A percentile compares a stretch with the other conserved stretches of the same genome.
Conservation (phyloP, 2,888 invertebrate genomes). For the Perdita meconis region DNA sequence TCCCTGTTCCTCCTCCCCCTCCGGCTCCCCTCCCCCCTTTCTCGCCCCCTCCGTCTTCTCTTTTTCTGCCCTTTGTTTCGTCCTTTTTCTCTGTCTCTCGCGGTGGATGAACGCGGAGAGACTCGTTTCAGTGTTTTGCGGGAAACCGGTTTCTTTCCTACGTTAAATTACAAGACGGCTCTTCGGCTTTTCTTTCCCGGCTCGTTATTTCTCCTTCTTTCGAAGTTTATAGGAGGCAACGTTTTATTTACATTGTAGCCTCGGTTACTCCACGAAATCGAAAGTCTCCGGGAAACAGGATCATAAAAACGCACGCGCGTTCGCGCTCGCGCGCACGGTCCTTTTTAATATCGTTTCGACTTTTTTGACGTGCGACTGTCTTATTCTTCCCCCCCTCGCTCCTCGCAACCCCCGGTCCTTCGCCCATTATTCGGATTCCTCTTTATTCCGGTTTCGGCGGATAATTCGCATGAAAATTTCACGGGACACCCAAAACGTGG, state of each 20-base stretch:
- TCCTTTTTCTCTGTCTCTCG: slow-evolving; percentile 22
- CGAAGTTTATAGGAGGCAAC: slow-evolving; percentile 51
- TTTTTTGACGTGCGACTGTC: slow-evolving; percentile 37
- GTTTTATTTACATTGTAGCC: slow-evolving; percentile 58
- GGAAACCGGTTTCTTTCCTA: slow-evolving; percentile 80
- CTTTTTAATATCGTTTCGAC: slow-evolving; percentile 39
- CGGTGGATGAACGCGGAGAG: slow-evolving; percentile 51
- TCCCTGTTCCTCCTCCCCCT: background rate
- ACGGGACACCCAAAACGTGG: slow-evolving; percentile 32
- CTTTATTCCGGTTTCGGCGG: slow-evolving; percentile 28
- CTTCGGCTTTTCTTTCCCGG: slow-evolving; percentile 70
- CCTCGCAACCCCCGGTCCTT: background rate
- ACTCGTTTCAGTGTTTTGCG: slow-evolving; percentile 75
- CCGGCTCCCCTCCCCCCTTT: background rate
- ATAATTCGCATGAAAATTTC: slow-evolving; percentile 40
- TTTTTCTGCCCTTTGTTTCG: slow-evolving; percentile 21
- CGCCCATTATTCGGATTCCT: background rate
- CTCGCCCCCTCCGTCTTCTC: background rate
- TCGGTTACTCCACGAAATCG: slow-evolving; percentile 47
- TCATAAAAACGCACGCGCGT: slow-evolving; percentile 45
- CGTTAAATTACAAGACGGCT: slow-evolving; percentile 77
- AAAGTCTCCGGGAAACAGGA: slow-evolving; percentile 46
- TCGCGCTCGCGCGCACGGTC: background rate
- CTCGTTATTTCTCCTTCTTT: slow-evolving; percentile 55
- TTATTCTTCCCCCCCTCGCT: slow-evolving; percentile 11